These are phyloP conservation scores for Nipponacmea schrenckii DNA, from an alignment of 2,888 invertebrate species.

Conservation along the genomic window DNA sequence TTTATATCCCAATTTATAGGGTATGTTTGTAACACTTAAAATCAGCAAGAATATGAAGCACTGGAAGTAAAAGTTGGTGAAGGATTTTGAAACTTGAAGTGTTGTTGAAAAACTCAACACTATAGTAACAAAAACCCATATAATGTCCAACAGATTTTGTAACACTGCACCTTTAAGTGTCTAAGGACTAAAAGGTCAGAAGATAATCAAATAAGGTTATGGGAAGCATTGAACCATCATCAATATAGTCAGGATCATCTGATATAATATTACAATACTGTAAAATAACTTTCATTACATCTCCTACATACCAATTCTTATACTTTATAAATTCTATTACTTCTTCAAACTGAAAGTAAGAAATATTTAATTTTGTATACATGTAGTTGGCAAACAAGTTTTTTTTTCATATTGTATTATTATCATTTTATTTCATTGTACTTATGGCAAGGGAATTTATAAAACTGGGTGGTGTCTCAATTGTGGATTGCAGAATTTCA, in stretches of 20 bases:
- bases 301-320: slow-evolving; percentile 49
- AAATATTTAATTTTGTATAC: background rate
- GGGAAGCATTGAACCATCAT: background rate
- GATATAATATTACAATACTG: slow-evolving; percentile 44
- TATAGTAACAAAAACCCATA: too few species aligned
- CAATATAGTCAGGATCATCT: slow-evolving; percentile 13
- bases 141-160: too few species aligned
- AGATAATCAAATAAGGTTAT: background rate
- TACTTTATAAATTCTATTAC: slow-evolving; percentile 41
- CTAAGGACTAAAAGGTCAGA: background rate
- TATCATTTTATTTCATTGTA: background rate
- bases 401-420: too few species aligned
- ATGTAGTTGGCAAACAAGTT: too few species aligned
- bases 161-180: too few species aligned
- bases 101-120: too few species aligned
- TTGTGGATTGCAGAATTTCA: background rate
- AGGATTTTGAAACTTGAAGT: too few species aligned
- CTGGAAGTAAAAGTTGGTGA: too few species aligned
- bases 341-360: slow-evolving; percentile 43
- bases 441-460: background rate
- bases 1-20: too few species aligned
- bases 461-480: background rate
- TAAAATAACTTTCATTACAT: slow-evolving; percentile 49
- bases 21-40: too few species aligned
- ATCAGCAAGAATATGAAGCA: too few species aligned